Base-by-base conservation (phyloP, 2,888 invertebrate genomes). In the Tiphia femorata region DNA sequence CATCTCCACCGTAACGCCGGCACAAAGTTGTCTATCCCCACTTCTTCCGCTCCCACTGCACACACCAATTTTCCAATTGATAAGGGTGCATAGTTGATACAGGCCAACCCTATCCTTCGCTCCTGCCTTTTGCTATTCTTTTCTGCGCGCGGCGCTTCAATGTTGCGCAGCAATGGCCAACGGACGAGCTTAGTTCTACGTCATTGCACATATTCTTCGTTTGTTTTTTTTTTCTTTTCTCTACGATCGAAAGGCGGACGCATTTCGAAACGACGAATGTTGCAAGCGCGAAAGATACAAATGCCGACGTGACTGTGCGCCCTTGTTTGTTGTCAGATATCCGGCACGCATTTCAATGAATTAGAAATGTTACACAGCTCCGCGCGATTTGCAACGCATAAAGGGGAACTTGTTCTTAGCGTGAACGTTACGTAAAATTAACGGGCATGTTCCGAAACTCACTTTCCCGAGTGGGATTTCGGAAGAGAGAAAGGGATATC, bases 21-120 rank as follows among this genome's bases (percentile, higher is more conserved):
- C 8, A 27, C 23, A 41, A 10, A 23, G 10, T 38, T 7, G n/a
- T 17, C 33, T 30, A 29, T 38, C 25, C 27, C 14, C 25, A 41
- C n/a, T 33, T 43, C 21, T 19, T 12, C 21, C 40, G 2, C 35
- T 57, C 25, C 6, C 40, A 17, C 23, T 48, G 64, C 68, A 68
- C 69, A 64, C 66, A 71, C 65, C 75, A 76, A 73, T 77, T 78
- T 78, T 78, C 72, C 76, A 75, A 77, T 76, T 78, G 78, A 78
- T 77, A 78, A 78, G 74, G 76, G 75, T 66, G 66, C 69, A 66
- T 67, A 67, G 63, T 62, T 68, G 62, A 70, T 72, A 72, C 66
- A 68, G 59, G 57, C 60, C 65, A 70, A 70, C 70, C 69, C 69
- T 69, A 64, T 67, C 67, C 60, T 62, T 35, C 50, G 27, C 42